Evolutionary conservation across 1,140 invertebrate species (phyloP).

Genomic region (Littorina saxatilis): DNA sequence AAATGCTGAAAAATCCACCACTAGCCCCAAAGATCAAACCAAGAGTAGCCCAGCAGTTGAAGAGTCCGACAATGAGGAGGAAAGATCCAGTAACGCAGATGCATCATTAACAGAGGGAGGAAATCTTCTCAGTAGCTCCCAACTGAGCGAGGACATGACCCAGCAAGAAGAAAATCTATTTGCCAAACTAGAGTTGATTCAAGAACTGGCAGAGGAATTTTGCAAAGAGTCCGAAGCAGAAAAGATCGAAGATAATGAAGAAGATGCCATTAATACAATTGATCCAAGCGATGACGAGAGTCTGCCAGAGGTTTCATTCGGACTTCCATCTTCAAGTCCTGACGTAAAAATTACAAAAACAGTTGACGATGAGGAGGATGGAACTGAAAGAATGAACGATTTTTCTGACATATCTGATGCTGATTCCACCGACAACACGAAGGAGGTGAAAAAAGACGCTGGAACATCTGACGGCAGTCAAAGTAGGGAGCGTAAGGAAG

Average conservation of each 20-base stretch:
- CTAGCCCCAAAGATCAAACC: too few species aligned
- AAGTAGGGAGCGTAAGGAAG: neutral
- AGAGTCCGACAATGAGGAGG: conserved; percentile 24
- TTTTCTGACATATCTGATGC: conserved; percentile 44
- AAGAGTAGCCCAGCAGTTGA: conserved; percentile 16
- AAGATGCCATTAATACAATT: neutral
- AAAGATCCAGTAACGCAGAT: neutral
- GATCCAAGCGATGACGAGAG: conserved; percentile 57
- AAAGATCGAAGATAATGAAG: conserved; percentile 37
- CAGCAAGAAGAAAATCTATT: conserved; percentile 56
- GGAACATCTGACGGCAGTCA: neutral
- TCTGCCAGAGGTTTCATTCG: conserved; percentile 50
- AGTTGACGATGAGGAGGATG: neutral
- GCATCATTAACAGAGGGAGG: too few species aligned
- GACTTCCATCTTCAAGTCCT: neutral
- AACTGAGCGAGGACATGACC: conserved; percentile 6
- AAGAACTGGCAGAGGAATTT: conserved; percentile 72
- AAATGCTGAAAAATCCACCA: conserved; percentile 16
- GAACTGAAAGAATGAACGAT: neutral
- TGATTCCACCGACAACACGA: conserved; percentile 38
- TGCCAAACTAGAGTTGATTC: conserved; percentile 62
- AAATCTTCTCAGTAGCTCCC: too few species aligned
- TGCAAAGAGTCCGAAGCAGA: conserved; percentile 57
- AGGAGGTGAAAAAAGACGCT: neutral
- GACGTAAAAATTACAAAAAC: neutral